Evolutionary conservation across 2,888 invertebrate genomes (phyloP).

Genomic region (Himalopsyche japonica): DNA sequence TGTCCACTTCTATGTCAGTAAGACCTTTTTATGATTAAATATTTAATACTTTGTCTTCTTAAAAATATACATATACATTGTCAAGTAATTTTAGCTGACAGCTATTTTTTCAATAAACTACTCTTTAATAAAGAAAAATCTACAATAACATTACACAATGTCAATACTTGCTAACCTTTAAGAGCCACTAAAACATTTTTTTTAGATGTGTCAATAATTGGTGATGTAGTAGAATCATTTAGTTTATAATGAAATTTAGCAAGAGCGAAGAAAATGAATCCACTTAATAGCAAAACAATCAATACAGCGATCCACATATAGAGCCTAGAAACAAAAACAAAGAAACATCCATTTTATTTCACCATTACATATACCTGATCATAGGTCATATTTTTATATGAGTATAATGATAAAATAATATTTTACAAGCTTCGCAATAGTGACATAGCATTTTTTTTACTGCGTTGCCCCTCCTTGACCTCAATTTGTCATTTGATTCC

Average conservation of each 20-base stretch:
- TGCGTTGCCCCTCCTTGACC: too few relatives aligned
- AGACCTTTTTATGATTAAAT: too few relatives aligned
- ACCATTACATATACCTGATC: neutral
- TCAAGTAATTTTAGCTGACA: too few relatives aligned
- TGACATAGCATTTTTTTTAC: too few relatives aligned
- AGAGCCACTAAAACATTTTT: slow-evolving; percentile 4
- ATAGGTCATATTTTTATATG: neutral
- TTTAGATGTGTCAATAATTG: neutral
- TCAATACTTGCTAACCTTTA: neutral
- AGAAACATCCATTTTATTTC: neutral
- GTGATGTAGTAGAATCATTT: slow-evolving; percentile 40
- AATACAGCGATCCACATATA: slow-evolving; percentile 77
- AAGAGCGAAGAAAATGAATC: slow-evolving; percentile 67
- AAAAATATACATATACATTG: too few relatives aligned
- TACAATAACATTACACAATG: too few relatives aligned
- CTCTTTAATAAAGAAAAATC: too few relatives aligned
- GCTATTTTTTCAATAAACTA: too few relatives aligned
- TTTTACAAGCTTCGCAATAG: too few relatives aligned
- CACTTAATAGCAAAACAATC: slow-evolving; percentile 67
- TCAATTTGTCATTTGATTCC: too few relatives aligned
- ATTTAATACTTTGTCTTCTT: too few relatives aligned
- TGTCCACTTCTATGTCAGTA: too few relatives aligned
- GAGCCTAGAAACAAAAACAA: slow-evolving; percentile 57
- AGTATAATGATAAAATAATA: neutral
- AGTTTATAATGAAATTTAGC: slow-evolving; percentile 63